Evolutionary conservation across 1,140 invertebrate species (phyloP).

Genomic region (Listronotus oregonensis): DNA sequence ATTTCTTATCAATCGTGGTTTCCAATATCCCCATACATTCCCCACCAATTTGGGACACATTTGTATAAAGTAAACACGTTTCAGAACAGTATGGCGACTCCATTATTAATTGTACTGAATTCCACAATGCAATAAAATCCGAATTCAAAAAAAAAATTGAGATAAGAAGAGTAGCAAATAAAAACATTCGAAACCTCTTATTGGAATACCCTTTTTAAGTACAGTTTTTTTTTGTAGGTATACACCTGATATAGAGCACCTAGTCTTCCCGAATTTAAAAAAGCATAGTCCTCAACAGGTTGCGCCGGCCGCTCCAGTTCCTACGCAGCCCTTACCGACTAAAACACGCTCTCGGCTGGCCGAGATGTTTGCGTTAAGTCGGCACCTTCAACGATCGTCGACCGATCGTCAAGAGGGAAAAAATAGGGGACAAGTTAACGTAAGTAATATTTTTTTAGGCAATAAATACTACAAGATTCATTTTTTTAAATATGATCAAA

Average conservation of each 20-base stretch:
- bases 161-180: no score
- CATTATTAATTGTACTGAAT: no score
- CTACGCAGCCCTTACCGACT: conserved; percentile 32
- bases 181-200: no score
- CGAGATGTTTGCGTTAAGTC: conserved; percentile 60
- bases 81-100: no score
- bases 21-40: no score
- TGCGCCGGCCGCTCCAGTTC: conserved; percentile 39
- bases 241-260: conserved; percentile 64
- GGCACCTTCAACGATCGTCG: conserved; percentile 53
- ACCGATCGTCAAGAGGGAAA: conserved; percentile 48
- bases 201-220: not conserved
- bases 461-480: no score
- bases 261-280: conserved; percentile 62
- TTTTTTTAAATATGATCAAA: no score
- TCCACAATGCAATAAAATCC: no score
- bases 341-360: conserved; percentile 58
- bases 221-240: conserved; percentile 49
- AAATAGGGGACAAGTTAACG: conserved; percentile 42
- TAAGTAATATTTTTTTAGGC: conserved; percentile 42
- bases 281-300: conserved; percentile 56
- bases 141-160: no score
- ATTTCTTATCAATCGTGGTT: no score
- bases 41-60: no score
- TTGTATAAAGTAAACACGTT: no score